These are phyloP conservation scores for Blera fallax DNA, from an alignment of 2,888 invertebrate genomes.

Conservation along the genomic window DNA sequence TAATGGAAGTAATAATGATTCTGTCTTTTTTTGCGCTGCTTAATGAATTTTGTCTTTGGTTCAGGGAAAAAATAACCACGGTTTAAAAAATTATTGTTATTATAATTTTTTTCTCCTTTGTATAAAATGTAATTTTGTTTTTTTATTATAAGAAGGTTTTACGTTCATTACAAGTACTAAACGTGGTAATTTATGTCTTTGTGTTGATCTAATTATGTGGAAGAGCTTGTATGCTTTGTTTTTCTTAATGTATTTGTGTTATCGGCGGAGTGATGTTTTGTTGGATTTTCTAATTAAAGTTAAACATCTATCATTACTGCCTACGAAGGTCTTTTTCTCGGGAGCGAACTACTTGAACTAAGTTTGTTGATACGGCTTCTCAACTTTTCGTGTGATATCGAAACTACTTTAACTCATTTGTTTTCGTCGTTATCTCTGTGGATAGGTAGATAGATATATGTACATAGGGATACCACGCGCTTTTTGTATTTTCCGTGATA, in stretches of 20 bases:
- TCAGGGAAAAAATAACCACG: neutral
- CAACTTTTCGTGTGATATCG: neutral
- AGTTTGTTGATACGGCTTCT: neutral
- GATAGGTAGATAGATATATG: too few relatives aligned
- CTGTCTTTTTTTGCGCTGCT: slow-evolving; percentile 7
- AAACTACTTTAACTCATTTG: neutral
- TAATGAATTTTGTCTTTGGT: slow-evolving; percentile 35
- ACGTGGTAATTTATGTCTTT: slow-evolving; percentile 29
- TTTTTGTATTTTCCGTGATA: too few relatives aligned
- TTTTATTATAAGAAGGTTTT: slow-evolving; percentile 15
- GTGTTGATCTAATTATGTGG: slow-evolving; percentile 23
- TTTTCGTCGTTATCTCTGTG: too few relatives aligned
- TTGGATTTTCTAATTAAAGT: neutral
- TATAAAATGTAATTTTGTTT: slow-evolving; percentile 23
- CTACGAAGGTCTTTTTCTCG: too few relatives aligned
- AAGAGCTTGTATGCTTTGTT: slow-evolving; percentile 4
- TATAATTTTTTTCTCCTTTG: neutral
- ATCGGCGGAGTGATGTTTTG: neutral
- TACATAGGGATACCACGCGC: too few relatives aligned
- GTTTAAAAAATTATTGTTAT: neutral
- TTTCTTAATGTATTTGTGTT: neutral
- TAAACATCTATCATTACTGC: too few relatives aligned
- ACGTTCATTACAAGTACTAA: slow-evolving; percentile 13
- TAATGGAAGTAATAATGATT: slow-evolving; percentile 53
- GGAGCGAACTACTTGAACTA: neutral